Evolutionary conservation across 2,797 vertebrate genomes (phyloP).

Genomic region (Helicolenus hilgendorfi): DNA sequence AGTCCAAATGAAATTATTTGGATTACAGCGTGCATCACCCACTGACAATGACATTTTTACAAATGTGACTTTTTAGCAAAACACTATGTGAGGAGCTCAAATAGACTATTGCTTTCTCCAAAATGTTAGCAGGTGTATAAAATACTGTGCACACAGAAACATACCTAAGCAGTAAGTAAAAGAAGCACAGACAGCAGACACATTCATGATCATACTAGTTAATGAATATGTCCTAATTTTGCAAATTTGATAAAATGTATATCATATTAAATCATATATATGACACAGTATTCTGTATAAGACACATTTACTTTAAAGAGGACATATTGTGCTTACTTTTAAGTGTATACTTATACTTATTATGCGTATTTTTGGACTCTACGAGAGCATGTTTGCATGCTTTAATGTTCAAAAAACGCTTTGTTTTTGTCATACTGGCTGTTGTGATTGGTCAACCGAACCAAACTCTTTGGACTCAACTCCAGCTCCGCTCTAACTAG

Average conservation of each 20-base stretch:
- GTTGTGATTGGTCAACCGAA: no score
- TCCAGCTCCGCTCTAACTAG: no score
- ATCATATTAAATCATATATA: neutral
- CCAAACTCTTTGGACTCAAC: no score
- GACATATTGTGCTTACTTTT: no score
- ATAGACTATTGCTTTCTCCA: neutral
- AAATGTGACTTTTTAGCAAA: neutral
- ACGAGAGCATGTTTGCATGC: no score
- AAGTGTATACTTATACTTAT: no score
- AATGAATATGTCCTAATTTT: neutral
- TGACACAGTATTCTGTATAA: neutral
- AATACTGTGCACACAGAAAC: neutral
- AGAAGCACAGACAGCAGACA: neutral
- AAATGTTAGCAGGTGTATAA: neutral
- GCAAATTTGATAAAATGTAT: neutral
- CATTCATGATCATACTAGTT: neutral
- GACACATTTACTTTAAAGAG: no score
- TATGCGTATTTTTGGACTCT: no score
- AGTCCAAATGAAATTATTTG: neutral
- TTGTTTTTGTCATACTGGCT: no score
- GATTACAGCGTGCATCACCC: neutral
- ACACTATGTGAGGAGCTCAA: neutral
- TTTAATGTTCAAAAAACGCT: no score
- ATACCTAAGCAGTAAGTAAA: neutral
- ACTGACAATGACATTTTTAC: neutral